Conservation (phyloP, 2,888 invertebrate species). For the Eristalis tenax region DNA sequence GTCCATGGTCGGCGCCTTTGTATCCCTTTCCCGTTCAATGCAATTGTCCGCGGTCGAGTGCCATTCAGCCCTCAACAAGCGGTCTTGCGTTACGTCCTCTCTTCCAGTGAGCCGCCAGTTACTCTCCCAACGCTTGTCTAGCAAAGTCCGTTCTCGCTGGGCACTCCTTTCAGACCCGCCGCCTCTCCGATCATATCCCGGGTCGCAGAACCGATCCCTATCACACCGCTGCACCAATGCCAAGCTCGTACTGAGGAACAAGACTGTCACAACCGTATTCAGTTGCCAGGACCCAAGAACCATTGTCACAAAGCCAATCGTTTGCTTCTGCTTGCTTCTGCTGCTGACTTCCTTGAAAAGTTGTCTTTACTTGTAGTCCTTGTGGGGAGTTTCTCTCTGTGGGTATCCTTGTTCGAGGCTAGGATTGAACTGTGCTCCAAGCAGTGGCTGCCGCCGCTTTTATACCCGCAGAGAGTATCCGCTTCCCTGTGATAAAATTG, state of each 20-base stretch:
- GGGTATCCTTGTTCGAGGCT: slow-evolving; percentile 36
- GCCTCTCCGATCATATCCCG: slow-evolving; percentile 55
- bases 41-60: slow-evolving; percentile 26
- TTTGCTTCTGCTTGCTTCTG: slow-evolving; percentile 7
- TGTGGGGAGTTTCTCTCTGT: not conserved
- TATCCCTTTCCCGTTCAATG: not conserved
- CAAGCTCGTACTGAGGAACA: slow-evolving; percentile 72
- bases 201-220: slow-evolving; percentile 42
- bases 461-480: slow-evolving; percentile 36
- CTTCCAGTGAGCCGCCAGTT: slow-evolving; percentile 67
- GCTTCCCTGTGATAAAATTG: slow-evolving; percentile 27
- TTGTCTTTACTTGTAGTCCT: not conserved
- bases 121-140: slow-evolving; percentile 47
- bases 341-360: not conserved
- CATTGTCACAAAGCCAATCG: slow-evolving; percentile 71
- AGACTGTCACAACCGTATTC: slow-evolving; percentile 73
- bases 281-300: slow-evolving; percentile 74
- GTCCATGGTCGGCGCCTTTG: not conserved
- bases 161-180: not conserved
- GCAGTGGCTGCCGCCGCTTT: slow-evolving; percentile 16
- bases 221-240: slow-evolving; percentile 65
- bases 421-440: slow-evolving; percentile 62
- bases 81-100: slow-evolving; percentile 60
- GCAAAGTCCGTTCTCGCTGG: not conserved
- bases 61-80: slow-evolving; percentile 62